phyloP scores from a whole-genome alignment of 2,888 invertebrate genomes.

The Encarsia formosa region DNA sequence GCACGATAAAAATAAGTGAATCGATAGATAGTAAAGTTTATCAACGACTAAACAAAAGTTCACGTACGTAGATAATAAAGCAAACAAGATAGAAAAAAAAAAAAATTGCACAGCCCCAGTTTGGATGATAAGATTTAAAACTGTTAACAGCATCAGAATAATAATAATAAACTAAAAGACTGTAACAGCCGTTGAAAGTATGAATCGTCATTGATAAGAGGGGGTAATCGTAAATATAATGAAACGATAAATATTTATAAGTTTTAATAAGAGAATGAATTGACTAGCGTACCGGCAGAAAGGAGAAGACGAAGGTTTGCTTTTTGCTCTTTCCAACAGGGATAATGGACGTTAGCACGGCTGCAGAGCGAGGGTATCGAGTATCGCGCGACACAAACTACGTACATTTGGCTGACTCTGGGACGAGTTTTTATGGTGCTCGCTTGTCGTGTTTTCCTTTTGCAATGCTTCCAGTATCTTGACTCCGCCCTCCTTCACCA shows the following conservation, averaged over 20 bases:
- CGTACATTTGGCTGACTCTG: slow-evolving; percentile 44
- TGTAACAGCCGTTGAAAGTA: slow-evolving; percentile 22
- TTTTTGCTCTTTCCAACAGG: no score
- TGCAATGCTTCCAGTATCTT: slow-evolving; percentile 52
- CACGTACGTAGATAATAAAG: background rate
- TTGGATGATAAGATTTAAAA: no score
- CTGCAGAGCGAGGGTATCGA: slow-evolving; percentile 45
- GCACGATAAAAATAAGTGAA: no score
- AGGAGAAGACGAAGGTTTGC: slow-evolving; percentile 23
- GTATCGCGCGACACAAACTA: slow-evolving; percentile 45
- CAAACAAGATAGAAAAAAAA: background rate
- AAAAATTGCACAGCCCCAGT: slow-evolving; percentile 28
- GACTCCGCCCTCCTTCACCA: slow-evolving; percentile 60
- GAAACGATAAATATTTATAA: slow-evolving; percentile 6
- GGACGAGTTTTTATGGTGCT: no score
- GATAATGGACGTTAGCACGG: slow-evolving; percentile 38
- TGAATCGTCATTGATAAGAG: slow-evolving; percentile 18
- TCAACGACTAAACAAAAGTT: no score
- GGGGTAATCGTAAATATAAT: background rate
- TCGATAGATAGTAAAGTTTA: no score
- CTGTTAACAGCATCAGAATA: slow-evolving; percentile 8
- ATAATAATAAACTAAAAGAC: slow-evolving; percentile 22
- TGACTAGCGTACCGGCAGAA: slow-evolving; percentile 28
- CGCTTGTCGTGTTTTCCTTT: slow-evolving; percentile 46
- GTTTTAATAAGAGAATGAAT: slow-evolving; percentile 29